phyloP scores from a whole-genome alignment of 92 coral and sea anemone genomes.

The Isaurus tuberculatus region DNA sequence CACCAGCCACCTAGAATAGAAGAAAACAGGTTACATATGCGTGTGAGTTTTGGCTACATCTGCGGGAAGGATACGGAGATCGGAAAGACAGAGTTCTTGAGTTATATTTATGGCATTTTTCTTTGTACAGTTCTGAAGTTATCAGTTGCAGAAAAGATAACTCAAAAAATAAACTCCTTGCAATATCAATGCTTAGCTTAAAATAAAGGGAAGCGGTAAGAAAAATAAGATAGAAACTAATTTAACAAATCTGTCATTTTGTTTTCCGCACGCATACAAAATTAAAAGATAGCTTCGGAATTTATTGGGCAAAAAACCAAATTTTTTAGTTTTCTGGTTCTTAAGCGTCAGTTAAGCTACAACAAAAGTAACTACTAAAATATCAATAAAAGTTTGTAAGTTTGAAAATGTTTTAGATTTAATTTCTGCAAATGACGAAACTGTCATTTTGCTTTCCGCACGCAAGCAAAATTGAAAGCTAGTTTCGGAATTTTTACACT shows the following conservation, averaged over 20 bases:
- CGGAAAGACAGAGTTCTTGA: neutral
- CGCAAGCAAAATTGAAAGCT: neutral
- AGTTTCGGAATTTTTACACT: neutral
- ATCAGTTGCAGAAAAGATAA: neutral
- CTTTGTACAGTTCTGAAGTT: neutral
- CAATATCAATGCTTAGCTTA: neutral
- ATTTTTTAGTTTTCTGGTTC: neutral
- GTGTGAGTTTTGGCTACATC: neutral
- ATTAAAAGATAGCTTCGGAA: neutral
- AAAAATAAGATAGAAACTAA: neutral
- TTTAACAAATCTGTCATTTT: conserved; percentile 4
- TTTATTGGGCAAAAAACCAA: neutral
- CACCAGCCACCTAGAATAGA: conserved; percentile 1
- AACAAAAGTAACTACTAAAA: neutral
- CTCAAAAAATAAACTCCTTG: neutral
- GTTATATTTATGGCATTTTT: neutral
- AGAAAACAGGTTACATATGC: neutral
- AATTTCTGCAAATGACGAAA: neutral
- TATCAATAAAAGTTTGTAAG: neutral
- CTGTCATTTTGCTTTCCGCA: neutral
- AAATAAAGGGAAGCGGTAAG: neutral
- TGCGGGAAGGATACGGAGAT: neutral
- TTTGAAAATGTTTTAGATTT: neutral
- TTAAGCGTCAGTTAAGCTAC: neutral
- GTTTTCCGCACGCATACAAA: neutral